Conservation (phyloP, 2,797 vertebrate species). For the Sebastes hopkinsi region DNA sequence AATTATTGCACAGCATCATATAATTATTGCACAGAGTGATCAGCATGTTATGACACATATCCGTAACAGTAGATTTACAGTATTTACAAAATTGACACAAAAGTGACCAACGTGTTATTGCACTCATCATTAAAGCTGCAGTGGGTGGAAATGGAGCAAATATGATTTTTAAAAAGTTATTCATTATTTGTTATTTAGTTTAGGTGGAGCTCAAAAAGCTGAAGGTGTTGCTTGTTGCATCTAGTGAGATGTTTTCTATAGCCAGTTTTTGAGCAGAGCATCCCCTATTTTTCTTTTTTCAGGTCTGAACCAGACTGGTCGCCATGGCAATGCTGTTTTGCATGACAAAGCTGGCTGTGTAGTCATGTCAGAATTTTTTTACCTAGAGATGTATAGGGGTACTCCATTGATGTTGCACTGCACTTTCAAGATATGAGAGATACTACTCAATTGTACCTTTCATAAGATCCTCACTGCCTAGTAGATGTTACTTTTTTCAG, state of each 20-base stretch:
- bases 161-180: too few species aligned
- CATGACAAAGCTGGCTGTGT: neutral
- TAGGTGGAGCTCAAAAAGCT: neutral
- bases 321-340: slow-evolving; percentile 45
- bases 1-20: too few species aligned
- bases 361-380: slow-evolving; percentile 13
- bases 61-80: too few species aligned
- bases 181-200: neutral
- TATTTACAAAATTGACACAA: too few species aligned
- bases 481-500: neutral
- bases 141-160: too few species aligned
- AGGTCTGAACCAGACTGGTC: slow-evolving; percentile 29
- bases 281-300: neutral
- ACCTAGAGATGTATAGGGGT: neutral
- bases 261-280: neutral
- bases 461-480: neutral
- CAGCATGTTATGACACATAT: too few species aligned
- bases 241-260: neutral
- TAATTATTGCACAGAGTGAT: too few species aligned
- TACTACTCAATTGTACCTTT: neutral
- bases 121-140: too few species aligned
- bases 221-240: neutral
- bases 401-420: neutral
- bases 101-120: too few species aligned
- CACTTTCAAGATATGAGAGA: neutral